Conservation (phyloP, 2,797 vertebrate genomes). For the Sphenopsis melanotis region DNA sequence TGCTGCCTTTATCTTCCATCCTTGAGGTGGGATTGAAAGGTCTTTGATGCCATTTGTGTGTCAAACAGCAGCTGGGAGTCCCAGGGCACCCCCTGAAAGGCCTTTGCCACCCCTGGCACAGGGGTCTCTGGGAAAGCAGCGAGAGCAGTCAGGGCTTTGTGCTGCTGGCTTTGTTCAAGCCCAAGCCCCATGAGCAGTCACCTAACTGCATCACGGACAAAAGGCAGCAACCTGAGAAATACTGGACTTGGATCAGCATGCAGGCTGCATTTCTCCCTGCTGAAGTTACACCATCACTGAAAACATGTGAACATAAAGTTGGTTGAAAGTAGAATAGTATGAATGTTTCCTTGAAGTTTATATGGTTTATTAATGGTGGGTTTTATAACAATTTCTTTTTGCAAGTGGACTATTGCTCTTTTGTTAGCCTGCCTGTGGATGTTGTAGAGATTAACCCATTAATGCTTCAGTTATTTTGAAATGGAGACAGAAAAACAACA, state of each 20-base stretch:
- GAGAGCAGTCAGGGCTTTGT: slow-evolving; percentile 12
- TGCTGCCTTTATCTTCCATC: neutral
- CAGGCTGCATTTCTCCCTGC: neutral
- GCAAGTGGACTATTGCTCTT: neutral
- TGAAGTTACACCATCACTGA: neutral
- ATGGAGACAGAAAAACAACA: neutral
- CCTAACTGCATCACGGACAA: neutral
- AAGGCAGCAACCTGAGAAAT: neutral
- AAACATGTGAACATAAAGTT: neutral
- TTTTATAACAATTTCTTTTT: neutral
- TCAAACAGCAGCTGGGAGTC: slow-evolving; percentile 17
- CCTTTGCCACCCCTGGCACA: slow-evolving; percentile 31
- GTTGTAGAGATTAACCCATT: neutral
- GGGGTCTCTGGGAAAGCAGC: slow-evolving; percentile 51
- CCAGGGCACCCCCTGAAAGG: neutral
- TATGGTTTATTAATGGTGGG: neutral
- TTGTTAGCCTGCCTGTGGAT: neutral
- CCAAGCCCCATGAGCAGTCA: neutral
- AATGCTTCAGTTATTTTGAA: neutral
- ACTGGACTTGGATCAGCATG: neutral
- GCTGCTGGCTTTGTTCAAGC: neutral
- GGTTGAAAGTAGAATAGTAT: neutral
- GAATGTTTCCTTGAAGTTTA: neutral
- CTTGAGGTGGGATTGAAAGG: slow-evolving; percentile 41
- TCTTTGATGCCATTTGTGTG: slow-evolving; percentile 53